These are phyloP conservation scores for Ganaspis sp. DNA, from an alignment of 1,140 invertebrate species.

Conservation along the genomic window DNA sequence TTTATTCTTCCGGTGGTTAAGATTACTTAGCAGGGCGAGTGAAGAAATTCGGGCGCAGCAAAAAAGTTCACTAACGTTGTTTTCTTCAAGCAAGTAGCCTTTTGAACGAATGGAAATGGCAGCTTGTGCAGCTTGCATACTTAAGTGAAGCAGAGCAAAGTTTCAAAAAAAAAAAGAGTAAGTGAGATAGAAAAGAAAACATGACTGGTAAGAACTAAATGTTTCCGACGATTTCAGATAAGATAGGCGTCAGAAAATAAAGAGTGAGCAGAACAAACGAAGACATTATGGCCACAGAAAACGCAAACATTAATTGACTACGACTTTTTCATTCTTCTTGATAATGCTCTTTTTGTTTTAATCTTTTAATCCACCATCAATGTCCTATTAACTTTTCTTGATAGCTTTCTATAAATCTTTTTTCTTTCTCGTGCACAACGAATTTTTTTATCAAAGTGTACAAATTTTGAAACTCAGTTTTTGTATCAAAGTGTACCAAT, in stretches of 20 bases:
- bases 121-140: constrained; percentile 14
- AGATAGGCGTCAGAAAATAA: neutral
- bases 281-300: neutral
- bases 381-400: too few relatives aligned
- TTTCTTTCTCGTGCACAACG: too few relatives aligned
- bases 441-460: too few relatives aligned
- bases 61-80: neutral
- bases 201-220: neutral
- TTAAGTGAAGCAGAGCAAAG: neutral
- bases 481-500: too few relatives aligned
- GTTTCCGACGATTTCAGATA: constrained; percentile 1
- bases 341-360: neutral
- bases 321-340: neutral
- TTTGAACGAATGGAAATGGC: constrained; percentile 14
- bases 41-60: neutral
- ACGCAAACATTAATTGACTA: neutral
- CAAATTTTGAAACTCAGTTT: too few relatives aligned
- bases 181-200: neutral
- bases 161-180: neutral
- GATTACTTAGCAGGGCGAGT: neutral
- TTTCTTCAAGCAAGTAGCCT: neutral
- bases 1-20: neutral
- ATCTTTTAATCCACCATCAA: too few relatives aligned
- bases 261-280: constrained; percentile 2
- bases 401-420: too few relatives aligned